These are phyloP conservation scores for Pocillopora damicornis DNA, from an alignment of 64 coral and sea anemone species.

Conservation along the genomic window DNA sequence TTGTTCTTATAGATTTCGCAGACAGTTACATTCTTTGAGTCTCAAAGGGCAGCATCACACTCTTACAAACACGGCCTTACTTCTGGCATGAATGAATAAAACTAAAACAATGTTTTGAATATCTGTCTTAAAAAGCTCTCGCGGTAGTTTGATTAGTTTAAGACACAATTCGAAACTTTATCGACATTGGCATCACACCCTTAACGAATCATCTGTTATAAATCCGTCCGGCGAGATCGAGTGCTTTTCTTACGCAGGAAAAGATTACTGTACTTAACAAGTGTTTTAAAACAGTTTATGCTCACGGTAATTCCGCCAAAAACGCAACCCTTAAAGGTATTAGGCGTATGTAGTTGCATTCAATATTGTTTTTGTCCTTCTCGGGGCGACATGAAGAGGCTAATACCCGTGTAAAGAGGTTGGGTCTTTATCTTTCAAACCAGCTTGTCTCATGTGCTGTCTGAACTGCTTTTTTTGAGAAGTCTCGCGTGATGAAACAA, in stretches of 20 bases:
- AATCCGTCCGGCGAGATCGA: background rate
- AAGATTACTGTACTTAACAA: background rate
- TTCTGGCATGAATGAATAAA: background rate
- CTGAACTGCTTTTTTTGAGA: background rate
- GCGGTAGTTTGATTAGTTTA: background rate
- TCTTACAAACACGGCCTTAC: background rate
- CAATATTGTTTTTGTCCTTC: background rate
- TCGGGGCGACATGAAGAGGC: background rate
- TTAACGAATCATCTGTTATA: no score
- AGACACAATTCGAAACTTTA: background rate
- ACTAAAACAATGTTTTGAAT: background rate
- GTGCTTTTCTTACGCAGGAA: background rate
- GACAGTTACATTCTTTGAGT: no score
- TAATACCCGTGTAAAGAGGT: background rate
- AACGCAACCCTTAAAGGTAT: background rate
- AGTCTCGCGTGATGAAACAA: background rate
- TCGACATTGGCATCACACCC: background rate
- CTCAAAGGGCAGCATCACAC: no score
- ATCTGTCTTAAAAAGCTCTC: background rate
- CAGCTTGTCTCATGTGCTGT: background rate
- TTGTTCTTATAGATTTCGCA: no score
- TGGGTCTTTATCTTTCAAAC: background rate
- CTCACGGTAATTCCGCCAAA: background rate
- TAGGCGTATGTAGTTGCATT: background rate
- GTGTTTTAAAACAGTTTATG: constrained; percentile 5